Evolutionary conservation across 2,888 invertebrate species (phyloP), one percentile per base, ranked within the genome.

Genomic region (Megalurothrips usitatus): DNA sequence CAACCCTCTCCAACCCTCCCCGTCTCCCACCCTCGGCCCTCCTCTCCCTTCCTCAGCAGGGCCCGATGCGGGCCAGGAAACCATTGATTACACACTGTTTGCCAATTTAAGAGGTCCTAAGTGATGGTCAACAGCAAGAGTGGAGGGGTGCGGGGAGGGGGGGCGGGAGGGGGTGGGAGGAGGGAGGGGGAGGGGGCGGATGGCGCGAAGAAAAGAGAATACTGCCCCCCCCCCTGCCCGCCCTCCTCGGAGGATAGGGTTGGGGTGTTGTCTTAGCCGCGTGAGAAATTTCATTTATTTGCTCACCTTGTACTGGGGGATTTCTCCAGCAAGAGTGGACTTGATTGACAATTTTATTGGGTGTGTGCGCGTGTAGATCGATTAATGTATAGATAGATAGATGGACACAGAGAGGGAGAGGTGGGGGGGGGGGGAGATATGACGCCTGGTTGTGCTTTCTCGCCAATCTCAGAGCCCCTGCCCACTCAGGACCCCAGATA

Each of bases 41-140:
- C 58, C 58, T 6, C 58, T 58, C 58, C n/a, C 58, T 58, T 58
- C 58, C 58, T n/a, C 14, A 58, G 58, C 58, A 58, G 34, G 34
- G 34, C 34, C 34, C 34, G 34, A 43, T 43, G 34, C 58, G 58
- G 58, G 58, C 58, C 58, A 14, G 68, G 58, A 58, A 58, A 75
- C 68, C 68, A 75, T 75, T 75, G 68, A 75, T 75, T 75, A 75
- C 68, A 23, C 68, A 12, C 10, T 75, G 68, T 75, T 75, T 75
- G 68, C 68, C 68, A 75, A 75, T 75, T 75, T 75, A 75, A 75
- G 68, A 75, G 68, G 68, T 75, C 68, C 68, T 75, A 75, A 75
- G 68, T 75, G 68, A 75, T 75, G 68, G 68, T 75, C 68, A 75
- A 75, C 68, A 75, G 68, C n/a, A 26, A 26, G 17, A 19, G 58